Conservation (phyloP, 2,113 vertebrate genomes). For the Thunnus thynnus region DNA sequence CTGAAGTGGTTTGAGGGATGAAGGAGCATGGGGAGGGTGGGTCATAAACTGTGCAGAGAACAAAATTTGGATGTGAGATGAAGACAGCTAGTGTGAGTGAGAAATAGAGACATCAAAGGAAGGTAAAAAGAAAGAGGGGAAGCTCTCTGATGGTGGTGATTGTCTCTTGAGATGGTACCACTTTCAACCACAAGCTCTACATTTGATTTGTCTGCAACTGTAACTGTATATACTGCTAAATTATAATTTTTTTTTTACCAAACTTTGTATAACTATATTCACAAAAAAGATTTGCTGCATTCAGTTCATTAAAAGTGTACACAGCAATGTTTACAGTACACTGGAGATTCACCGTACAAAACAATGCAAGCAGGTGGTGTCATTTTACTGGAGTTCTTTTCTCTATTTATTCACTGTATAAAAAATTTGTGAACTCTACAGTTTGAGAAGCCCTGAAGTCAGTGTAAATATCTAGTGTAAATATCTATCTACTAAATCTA, state of each 20-base stretch:
- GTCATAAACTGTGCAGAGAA: slow-evolving; percentile 60
- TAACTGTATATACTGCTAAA: neutral
- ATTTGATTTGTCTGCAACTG: slow-evolving; percentile 12
- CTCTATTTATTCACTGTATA: neutral
- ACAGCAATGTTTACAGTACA: neutral
- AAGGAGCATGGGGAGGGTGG: slow-evolving; percentile 45
- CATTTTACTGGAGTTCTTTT: neutral
- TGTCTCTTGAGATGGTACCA: slow-evolving; percentile 34
- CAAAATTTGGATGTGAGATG: slow-evolving; percentile 53
- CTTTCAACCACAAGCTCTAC: neutral
- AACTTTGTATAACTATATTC: neutral
- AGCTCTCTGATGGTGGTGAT: slow-evolving; percentile 13
- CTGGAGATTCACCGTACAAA: neutral
- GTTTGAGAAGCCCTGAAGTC: no score
- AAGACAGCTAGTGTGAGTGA: slow-evolving; percentile 14
- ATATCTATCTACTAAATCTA: no score
- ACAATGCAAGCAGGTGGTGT: neutral
- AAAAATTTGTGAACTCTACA: no score
- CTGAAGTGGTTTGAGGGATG: slow-evolving; percentile 66
- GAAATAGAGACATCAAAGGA: slow-evolving; percentile 55
- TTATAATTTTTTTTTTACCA: neutral
- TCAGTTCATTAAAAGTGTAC: neutral
- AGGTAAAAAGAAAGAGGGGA: slow-evolving; percentile 22
- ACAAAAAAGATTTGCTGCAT: neutral
- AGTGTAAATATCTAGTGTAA: no score